These are phyloP conservation scores for Anoplius nigerrimus DNA, from an alignment of 2,888 invertebrate genomes.

Conservation along the genomic window DNA sequence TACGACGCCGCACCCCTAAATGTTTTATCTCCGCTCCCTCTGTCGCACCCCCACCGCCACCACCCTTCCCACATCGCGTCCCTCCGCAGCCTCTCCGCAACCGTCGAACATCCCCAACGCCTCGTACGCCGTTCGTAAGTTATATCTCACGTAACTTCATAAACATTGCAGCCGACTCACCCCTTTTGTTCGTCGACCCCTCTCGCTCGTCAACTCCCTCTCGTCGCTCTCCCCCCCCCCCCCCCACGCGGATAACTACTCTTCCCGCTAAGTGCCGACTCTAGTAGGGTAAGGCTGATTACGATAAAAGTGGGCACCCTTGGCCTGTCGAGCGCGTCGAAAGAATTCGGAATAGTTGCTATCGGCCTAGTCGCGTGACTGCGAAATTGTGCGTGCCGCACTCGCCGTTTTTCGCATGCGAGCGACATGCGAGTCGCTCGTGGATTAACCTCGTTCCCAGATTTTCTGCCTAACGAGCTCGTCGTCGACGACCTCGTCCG, in stretches of 20 bases:
- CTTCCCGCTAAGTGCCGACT: background rate
- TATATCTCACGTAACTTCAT: background rate
- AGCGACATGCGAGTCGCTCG: no score
- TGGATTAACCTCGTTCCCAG: background rate
- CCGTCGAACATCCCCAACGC: slow-evolving; percentile 18
- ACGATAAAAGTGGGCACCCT: no score
- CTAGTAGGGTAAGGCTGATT: no score
- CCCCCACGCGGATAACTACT: background rate
- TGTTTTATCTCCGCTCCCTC: slow-evolving; percentile 18
- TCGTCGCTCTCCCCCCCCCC: no score
- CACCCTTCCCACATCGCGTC: background rate
- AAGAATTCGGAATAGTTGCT: no score
- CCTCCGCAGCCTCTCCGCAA: background rate
- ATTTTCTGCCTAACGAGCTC: background rate
- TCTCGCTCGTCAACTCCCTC: background rate
- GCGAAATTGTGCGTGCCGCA: no score
- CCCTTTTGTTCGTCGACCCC: background rate
- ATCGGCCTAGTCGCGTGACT: no score
- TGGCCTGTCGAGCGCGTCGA: no score
- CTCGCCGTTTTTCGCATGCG: no score
- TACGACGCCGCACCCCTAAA: slow-evolving; percentile 45
- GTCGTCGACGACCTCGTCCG: background rate
- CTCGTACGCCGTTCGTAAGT: background rate
- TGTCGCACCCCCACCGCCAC: background rate
- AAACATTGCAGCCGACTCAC: slow-evolving; percentile 1